Conservation (phyloP, 2,888 invertebrate species). For the Tuta absoluta region DNA sequence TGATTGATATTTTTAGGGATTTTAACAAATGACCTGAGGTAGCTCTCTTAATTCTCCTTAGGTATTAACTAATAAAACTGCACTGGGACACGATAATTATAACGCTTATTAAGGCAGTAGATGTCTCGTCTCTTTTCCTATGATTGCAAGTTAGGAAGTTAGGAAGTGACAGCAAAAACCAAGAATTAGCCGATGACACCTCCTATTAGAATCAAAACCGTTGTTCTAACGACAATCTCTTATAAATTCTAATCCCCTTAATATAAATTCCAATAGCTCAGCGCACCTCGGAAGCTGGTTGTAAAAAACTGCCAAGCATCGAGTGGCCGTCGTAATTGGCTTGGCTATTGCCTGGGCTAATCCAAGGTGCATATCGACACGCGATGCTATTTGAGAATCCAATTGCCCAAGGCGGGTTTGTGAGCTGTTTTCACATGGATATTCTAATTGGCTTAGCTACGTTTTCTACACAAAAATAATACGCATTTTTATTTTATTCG, state of each 20-base stretch:
- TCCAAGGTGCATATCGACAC: conserved; percentile 25
- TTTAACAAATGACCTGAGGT: too few species aligned
- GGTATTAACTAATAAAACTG: too few species aligned
- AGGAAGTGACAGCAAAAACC: too few species aligned
- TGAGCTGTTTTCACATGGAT: conserved; percentile 11
- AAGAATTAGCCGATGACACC: too few species aligned
- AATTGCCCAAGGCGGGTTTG: conserved; percentile 11
- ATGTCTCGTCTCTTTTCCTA: too few species aligned
- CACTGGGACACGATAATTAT: too few species aligned
- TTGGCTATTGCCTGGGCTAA: conserved; percentile 26
- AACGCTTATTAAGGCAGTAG: too few species aligned
- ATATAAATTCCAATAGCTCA: conserved; percentile 1
- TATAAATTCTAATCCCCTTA: background rate
- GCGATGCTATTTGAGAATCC: conserved; percentile 18
- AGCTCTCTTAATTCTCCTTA: too few species aligned
- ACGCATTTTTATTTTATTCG: background rate
- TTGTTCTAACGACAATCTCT: background rate
- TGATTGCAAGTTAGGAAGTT: too few species aligned
- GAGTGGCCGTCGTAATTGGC: conserved; percentile 38
- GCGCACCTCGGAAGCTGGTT: background rate
- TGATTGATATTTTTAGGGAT: too few species aligned
- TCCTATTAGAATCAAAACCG: too few species aligned
- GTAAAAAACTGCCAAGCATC: conserved; percentile 24
- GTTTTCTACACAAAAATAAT: background rate
- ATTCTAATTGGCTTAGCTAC: conserved; percentile 10